These are phyloP conservation scores for Plebejus argus DNA, from an alignment of 2,888 invertebrate species.

Conservation along the genomic window DNA sequence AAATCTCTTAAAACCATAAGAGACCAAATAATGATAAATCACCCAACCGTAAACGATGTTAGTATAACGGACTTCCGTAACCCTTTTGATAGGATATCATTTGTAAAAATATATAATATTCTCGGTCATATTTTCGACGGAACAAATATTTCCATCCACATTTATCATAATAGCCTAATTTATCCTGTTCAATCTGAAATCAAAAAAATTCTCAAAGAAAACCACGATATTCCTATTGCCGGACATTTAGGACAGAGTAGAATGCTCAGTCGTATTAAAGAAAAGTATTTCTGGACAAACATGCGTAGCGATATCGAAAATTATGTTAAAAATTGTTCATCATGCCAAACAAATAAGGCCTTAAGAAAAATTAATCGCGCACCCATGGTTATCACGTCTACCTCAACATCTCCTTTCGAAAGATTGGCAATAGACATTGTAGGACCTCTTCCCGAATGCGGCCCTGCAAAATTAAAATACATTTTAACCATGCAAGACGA, in stretches of 20 bases:
- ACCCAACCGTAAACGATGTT: slow-evolving; percentile 16
- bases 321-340: neutral
- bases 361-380: slow-evolving; percentile 16
- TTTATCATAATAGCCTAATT: slow-evolving; percentile 38
- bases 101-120: too few species aligned
- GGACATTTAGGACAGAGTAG: neutral
- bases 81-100: too few species aligned
- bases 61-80: slow-evolving; percentile 6
- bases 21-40: neutral
- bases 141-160: slow-evolving; percentile 41
- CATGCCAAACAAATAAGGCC: slow-evolving; percentile 22
- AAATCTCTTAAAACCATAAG: neutral
- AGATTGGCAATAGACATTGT: slow-evolving; percentile 8
- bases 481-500: slow-evolving; percentile 16
- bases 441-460: slow-evolving; percentile 19
- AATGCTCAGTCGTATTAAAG: neutral
- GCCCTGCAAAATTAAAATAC: neutral
- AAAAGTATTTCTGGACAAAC: slow-evolving; percentile 3
- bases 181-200: slow-evolving; percentile 12
- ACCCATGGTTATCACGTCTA: slow-evolving; percentile 22
- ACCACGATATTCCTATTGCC: slow-evolving; percentile 17
- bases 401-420: slow-evolving; percentile 21
- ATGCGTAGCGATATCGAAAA: neutral
- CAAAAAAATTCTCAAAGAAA: slow-evolving; percentile 5
- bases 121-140: slow-evolving; percentile 40